Evolutionary conservation across 1,140 invertebrate genomes (phyloP).

Genomic region (Drosophila takahashii): DNA sequence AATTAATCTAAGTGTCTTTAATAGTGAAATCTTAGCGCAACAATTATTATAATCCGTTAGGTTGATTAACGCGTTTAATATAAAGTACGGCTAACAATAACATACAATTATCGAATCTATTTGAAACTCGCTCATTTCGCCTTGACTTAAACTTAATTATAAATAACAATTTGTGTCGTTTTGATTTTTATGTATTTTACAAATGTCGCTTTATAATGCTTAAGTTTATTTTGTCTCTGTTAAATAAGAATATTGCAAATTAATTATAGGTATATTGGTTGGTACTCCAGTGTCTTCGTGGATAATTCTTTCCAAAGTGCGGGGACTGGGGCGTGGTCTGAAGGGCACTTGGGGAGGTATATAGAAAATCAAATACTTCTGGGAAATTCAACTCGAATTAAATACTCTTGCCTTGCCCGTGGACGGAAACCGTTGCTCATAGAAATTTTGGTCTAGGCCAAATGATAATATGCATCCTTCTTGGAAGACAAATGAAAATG

Average conservation of each 20-base stretch:
- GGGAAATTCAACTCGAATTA: constrained; percentile 39
- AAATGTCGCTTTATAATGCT: constrained; percentile 45
- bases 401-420: constrained; percentile 73
- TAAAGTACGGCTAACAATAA: constrained; percentile 53
- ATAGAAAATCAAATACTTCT: constrained; percentile 29
- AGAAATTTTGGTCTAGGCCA: constrained; percentile 36
- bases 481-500: constrained; percentile 79
- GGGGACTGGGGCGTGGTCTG: constrained; percentile 59
- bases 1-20: constrained; percentile 42
- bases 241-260: constrained; percentile 68
- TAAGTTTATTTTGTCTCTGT: constrained; percentile 19
- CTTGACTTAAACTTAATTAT: constrained; percentile 51
- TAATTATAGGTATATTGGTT: constrained; percentile 11
- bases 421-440: constrained; percentile 77
- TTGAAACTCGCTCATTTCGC: constrained; percentile 11
- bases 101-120: constrained; percentile 42
- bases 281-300: not conserved
- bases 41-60: constrained; percentile 54
- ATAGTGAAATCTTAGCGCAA: constrained; percentile 71
- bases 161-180: constrained; percentile 54
- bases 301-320: constrained; percentile 16
- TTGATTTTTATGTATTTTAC: constrained; percentile 58
- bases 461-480: constrained; percentile 53
- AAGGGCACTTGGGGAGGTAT: constrained; percentile 60
- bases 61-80: constrained; percentile 30